Base-by-base conservation (phyloP, 2,888 invertebrate genomes). In the Perithous albicinctus region DNA sequence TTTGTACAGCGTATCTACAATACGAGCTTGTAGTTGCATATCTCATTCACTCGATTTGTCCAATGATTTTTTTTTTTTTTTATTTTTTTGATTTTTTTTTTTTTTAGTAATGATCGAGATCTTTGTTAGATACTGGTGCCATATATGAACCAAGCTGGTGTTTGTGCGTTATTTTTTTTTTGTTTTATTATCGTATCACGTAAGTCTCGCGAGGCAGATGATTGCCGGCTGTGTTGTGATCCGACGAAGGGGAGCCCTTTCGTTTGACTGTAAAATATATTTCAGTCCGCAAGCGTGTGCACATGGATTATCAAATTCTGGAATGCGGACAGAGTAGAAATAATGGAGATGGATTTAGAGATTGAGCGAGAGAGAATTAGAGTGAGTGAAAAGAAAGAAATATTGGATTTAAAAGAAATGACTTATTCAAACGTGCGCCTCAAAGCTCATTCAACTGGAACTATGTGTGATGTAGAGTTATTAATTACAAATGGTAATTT, bases 91-190 rank as follows among this genome's bases (percentile, higher is more conserved):
- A n/a, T n/a, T n/a, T n/a, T n/a, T n/a, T n/a, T n/a, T n/a, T n/a
- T n/a, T n/a, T n/a, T 64, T 59, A 59, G 67, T 61, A 66, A n/a
- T 5, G 35, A 78, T 64, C n/a, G 59, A 59, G 63, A 75, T 35
- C 64, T 29, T 66, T 73, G 73, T 78, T 79, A 75, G 56, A 79
- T 69, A 78, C 69, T 54, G 73, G 66, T 76, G 74, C 82, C 56
- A 75, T 46, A 41, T 61, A 61, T 61, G 64, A 61, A 77, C 32
- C 61, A 51, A 73, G 67, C 72, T 75, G 46, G 67, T 69, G 48
- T 38, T 81, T 69, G 78, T 74, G 81, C 78, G 74, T 74, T 78
- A 74, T 64, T 32, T 59, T 32, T 35, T 59, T 59, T 18, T 48
- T 46, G 32, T 64, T 32, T 59, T 32, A 59, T 59, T 59, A 32